phyloP scores from a whole-genome alignment of 2,888 invertebrate species.

The Drosophila fulvimacula region DNA sequence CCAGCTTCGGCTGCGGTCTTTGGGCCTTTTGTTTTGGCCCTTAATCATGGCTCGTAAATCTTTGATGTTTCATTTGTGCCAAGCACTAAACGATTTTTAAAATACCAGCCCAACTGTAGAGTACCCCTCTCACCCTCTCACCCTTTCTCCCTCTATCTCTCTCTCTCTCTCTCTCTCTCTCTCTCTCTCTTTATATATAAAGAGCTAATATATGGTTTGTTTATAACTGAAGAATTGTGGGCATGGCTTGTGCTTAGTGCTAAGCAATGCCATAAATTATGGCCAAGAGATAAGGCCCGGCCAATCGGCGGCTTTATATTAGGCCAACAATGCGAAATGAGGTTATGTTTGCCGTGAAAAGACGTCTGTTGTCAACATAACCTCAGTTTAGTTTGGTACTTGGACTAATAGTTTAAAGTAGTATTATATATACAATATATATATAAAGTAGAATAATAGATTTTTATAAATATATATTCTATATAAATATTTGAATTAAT shows the following conservation, averaged over 20 bases:
- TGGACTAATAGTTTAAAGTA: no score
- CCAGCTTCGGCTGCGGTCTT: constrained; percentile 11
- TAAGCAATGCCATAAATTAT: constrained; percentile 68
- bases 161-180: background rate
- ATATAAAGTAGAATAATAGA: no score
- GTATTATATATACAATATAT: no score
- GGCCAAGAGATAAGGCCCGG: constrained; percentile 51
- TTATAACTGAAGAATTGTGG: constrained; percentile 39
- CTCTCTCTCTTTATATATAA: constrained; percentile 3
- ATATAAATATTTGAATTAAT: no score
- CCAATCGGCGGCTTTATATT: constrained; percentile 57
- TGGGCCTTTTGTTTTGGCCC: constrained; percentile 46
- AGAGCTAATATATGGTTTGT: constrained; percentile 37
- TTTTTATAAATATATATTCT: no score
- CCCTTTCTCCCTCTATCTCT: background rate
- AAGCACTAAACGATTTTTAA: constrained; percentile 78
- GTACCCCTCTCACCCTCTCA: background rate
- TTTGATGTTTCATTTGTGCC: constrained; percentile 82
- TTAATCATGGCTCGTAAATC: constrained; percentile 81
- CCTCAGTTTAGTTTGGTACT: no score
- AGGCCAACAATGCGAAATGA: constrained; percentile 46
- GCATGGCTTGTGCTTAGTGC: constrained; percentile 41
- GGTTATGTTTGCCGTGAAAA: constrained; percentile 30
- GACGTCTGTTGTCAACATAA: no score
- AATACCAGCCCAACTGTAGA: constrained; percentile 32